Conservation (phyloP, 23 tunicate genomes). For the Trididemnum nubilum region DNA sequence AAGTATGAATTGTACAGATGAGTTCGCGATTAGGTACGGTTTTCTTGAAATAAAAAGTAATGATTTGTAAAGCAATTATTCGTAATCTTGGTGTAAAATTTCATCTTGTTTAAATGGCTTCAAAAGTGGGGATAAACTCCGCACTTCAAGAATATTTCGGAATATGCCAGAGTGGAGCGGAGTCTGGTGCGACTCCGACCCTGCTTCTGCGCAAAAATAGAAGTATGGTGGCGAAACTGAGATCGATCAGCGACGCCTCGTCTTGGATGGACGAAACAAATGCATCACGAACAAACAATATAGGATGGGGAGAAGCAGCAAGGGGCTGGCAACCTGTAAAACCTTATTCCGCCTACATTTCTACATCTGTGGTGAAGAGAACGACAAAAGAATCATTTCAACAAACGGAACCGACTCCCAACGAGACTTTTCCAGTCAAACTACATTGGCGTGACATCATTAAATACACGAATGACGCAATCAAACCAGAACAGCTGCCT, state of each 20-base stretch:
- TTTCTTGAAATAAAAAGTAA: too few species aligned
- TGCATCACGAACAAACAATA: not conserved
- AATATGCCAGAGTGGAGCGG: not conserved
- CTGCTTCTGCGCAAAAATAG: not conserved
- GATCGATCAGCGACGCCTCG: conserved; percentile 5
- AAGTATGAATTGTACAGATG: too few species aligned
- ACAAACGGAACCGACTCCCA: not conserved
- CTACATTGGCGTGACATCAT: not conserved
- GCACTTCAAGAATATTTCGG: not conserved
- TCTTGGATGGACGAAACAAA: not conserved
- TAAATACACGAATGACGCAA: not conserved
- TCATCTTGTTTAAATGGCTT: too few species aligned
- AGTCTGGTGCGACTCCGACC: not conserved
- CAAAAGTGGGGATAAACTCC: not conserved
- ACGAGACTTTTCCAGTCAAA: not conserved
- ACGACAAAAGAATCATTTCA: not conserved
- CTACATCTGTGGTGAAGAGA: not conserved
- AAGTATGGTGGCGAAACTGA: not conserved
- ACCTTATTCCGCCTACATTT: not conserved
- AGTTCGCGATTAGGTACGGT: too few species aligned
- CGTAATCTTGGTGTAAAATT: too few species aligned
- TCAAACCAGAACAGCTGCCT: not conserved
- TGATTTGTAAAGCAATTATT: too few species aligned
- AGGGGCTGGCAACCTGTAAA: conserved; percentile 18
- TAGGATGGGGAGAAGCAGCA: conserved; percentile 18